phyloP scores from a whole-genome alignment of 2,113 vertebrate species.

The Mesoclemmys tuberculata region DNA sequence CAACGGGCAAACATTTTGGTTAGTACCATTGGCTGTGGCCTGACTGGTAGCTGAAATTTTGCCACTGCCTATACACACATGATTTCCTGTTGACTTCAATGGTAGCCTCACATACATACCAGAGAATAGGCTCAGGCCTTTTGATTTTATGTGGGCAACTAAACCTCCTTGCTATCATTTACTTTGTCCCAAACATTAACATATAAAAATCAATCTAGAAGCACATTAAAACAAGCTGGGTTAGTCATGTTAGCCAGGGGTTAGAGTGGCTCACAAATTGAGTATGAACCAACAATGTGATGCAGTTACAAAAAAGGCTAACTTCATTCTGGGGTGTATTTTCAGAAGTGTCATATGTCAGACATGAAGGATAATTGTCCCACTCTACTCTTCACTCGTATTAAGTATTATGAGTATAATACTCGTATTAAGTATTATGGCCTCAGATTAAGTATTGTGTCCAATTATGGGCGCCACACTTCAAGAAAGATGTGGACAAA shows the following conservation, averaged over 20 bases:
- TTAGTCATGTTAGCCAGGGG: slow-evolving; percentile 24
- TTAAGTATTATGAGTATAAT: background rate
- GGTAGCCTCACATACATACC: background rate
- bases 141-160: background rate
- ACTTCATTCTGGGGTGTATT: background rate
- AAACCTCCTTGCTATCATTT: background rate
- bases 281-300: background rate
- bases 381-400: background rate
- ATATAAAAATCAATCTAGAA: slow-evolving; percentile 41
- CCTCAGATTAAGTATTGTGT: background rate
- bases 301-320: background rate
- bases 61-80: background rate
- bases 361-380: background rate
- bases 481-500: background rate
- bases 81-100: background rate
- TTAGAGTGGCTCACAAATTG: background rate
- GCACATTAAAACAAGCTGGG: slow-evolving; percentile 57
- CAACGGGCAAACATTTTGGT: background rate
- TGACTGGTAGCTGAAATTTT: background rate
- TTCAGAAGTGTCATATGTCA: background rate
- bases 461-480: background rate
- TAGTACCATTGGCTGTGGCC: background rate
- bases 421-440: background rate
- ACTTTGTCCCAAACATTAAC: slow-evolving; percentile 44
- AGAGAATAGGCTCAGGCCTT: slow-evolving; percentile 36